These are phyloP conservation scores for Chanos chanos DNA, from an alignment of 2,797 vertebrate genomes.

Conservation along the genomic window DNA sequence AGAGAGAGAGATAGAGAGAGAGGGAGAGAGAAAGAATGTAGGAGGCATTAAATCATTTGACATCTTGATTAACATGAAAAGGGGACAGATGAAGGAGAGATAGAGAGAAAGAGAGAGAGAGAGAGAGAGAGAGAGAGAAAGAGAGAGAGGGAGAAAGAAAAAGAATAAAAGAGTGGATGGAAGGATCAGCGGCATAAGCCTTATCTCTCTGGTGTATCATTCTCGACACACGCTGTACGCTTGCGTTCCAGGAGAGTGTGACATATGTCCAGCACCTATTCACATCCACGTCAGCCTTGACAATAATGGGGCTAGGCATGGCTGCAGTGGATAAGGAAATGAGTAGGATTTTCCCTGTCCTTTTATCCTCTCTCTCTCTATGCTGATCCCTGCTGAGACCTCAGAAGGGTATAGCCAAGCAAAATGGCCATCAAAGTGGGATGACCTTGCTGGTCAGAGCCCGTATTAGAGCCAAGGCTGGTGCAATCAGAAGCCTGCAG, in stretches of 20 bases:
- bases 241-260: not conserved
- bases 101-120: not conserved
- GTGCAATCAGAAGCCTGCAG: conserved; percentile 19
- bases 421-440: conserved; percentile 32
- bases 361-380: conserved; percentile 12
- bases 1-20: too few species aligned
- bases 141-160: too few species aligned
- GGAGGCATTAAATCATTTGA: too few species aligned
- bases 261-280: not conserved
- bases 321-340: not conserved
- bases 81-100: not conserved
- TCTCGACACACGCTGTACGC: not conserved
- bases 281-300: not conserved
- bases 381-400: conserved; percentile 18
- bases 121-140: not conserved
- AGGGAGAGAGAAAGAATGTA: conserved; percentile 2
- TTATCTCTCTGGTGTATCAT: not conserved
- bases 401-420: conserved; percentile 16
- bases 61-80: too few species aligned
- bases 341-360: not conserved
- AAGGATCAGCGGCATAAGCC: not conserved
- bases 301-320: not conserved
- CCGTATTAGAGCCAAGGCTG: conserved; percentile 1
- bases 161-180: not conserved
- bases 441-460: conserved; percentile 4